Evolutionary conservation across 2,888 invertebrate genomes (phyloP), one percentile per base, ranked within the genome.

Genomic region (Drosophila prolongata): DNA sequence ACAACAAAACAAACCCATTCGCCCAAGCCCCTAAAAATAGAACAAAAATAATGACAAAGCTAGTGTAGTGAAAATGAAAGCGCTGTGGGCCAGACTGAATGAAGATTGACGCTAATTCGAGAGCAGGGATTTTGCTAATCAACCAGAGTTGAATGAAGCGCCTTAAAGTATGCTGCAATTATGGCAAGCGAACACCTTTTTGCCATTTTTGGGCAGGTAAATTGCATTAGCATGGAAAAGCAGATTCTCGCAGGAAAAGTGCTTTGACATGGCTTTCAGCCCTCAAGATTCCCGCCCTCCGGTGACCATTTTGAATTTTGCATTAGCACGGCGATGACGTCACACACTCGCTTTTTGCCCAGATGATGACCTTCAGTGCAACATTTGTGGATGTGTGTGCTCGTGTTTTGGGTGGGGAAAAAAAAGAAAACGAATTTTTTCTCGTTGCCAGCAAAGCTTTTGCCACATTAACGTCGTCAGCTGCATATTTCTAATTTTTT

Each of bases 381-480:
- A 66, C 38, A 66, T 66, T 57, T 55, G 19, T 49, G 37, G 50
- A n/a, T 55, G 11, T 49, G 40, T 19, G 14, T 53, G 16, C 16
- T 16, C n/a, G 30, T 19, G 19, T 19, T 19, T 19, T 19, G 49
- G 24, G 14, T n/a, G n/a, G 19, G 14, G 24, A 19, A 14, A 35
- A 58, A 55, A 43, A 44, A 30, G 9, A 27, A 14, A 46, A 13
- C 59, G 13, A 27, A 24, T 50, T 64, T 58, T 53, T 77, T 58
- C 43, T 24, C 47, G 75, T 59, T 69, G 61, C 42, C 66, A 50
- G 65, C 59, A 59, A 69, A 56, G 76, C 69, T 76, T 69, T 72
- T 77, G 75, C 59, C 75, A 79, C 79, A 82, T 79, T 82, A 82
- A 80, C 78, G 68, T 82, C 80, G 75, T 35, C 78, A 78, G 66